A percentile compares a stretch with the other conserved stretches of the same genome.
Evolutionary conservation across 2,113 vertebrate species (phyloP).

Genomic region (Mormoops blainvillei): DNA sequence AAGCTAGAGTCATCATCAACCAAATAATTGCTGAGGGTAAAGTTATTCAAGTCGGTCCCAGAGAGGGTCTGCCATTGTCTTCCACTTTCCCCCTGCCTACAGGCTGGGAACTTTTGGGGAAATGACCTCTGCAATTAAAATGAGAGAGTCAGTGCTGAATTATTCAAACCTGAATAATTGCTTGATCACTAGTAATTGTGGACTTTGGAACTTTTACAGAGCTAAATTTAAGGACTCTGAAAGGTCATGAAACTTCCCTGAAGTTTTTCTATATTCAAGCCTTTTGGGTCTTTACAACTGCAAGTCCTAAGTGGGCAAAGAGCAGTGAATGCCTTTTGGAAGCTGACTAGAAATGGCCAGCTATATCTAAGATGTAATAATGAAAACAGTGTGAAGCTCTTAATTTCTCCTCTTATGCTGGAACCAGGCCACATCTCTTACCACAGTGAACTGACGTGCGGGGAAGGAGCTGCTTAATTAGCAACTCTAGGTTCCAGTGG

Average conservation of each 20-base stretch:
- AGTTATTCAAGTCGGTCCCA: background rate
- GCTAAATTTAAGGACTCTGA: conserved; percentile 41
- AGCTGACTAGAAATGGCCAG: background rate
- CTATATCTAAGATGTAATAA: conserved; percentile 51
- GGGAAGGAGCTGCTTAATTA: conserved; percentile 23
- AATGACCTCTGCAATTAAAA: conserved; percentile 63
- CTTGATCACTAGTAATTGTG: conserved; percentile 33
- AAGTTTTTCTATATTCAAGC: background rate
- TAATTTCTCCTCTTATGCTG: background rate
- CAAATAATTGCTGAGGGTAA: background rate
- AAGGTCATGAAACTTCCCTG: background rate
- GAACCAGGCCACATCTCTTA: conserved; percentile 29
- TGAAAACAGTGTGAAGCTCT: conserved; percentile 54
- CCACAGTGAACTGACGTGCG: conserved; percentile 4
- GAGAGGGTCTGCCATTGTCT: background rate
- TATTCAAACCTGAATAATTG: conserved; percentile 65
- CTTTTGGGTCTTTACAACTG: conserved; percentile 4
- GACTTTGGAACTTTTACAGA: conserved; percentile 34
- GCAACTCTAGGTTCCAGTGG: conserved; percentile 32
- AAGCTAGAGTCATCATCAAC: background rate
- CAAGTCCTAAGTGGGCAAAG: background rate
- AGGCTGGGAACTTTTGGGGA: conserved; percentile 35
- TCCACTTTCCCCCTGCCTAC: background rate
- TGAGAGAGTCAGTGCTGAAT: conserved; percentile 53
- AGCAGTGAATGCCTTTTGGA: background rate